Conservation (phyloP, 2,113 vertebrate species). For the Caranx ignobilis region DNA sequence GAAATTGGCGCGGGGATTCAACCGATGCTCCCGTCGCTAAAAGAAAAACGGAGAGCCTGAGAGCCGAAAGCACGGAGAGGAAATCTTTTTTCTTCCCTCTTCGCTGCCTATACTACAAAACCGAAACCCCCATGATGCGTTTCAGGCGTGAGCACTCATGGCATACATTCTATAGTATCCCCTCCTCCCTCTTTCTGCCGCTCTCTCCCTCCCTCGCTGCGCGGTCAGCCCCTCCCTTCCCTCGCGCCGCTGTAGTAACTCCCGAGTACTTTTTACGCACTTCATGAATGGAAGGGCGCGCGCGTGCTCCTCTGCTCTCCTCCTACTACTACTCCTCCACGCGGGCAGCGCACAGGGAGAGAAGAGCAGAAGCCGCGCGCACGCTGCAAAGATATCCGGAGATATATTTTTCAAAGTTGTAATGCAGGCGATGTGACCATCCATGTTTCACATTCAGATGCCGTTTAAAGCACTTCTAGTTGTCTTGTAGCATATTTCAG, state of each 20-base stretch:
- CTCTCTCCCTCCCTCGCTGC: background rate
- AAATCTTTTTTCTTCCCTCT: background rate
- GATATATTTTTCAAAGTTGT: too few relatives aligned
- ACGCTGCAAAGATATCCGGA: too few relatives aligned
- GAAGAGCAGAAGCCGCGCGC: background rate
- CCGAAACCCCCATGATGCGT: background rate
- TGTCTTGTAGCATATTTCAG: too few relatives aligned
- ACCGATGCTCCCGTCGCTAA: background rate
- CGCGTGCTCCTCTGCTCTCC: slow-evolving; percentile 30
- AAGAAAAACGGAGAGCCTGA: background rate
- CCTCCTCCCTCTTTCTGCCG: background rate
- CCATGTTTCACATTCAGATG: too few relatives aligned
- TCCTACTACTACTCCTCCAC: background rate
- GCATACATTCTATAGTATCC: slow-evolving; percentile 55
- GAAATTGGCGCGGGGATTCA: background rate
- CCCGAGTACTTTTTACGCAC: slow-evolving; percentile 72
- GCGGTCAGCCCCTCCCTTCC: slow-evolving; percentile 62
- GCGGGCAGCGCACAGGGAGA: slow-evolving; percentile 4
- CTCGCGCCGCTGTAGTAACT: slow-evolving; percentile 75
- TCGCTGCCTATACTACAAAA: background rate
- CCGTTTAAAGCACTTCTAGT: too few relatives aligned
- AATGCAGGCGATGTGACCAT: too few relatives aligned
- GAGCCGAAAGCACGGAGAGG: background rate
- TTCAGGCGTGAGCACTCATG: slow-evolving; percentile 28
- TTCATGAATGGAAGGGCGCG: slow-evolving; percentile 82